These are phyloP conservation scores for Chironomus tentans DNA, from an alignment of 2,888 invertebrate genomes.

Conservation along the genomic window DNA sequence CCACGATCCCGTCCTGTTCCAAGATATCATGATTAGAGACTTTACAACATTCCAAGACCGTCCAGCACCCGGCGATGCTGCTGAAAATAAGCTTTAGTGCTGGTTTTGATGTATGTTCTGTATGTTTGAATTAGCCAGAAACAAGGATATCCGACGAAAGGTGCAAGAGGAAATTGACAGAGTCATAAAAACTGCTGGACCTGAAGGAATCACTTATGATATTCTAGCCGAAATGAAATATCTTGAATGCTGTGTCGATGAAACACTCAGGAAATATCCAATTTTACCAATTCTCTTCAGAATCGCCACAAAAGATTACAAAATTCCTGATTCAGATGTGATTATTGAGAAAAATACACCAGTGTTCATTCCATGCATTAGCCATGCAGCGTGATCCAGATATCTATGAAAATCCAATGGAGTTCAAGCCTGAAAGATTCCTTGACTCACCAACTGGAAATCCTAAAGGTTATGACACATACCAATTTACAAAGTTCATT, in stretches of 20 bases:
- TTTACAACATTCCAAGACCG: slow-evolving; percentile 52
- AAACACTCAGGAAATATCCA: slow-evolving; percentile 28
- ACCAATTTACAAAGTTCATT: too few relatives aligned
- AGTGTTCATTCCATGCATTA: neutral
- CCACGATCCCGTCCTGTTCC: slow-evolving; percentile 50
- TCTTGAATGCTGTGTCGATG: slow-evolving; percentile 27
- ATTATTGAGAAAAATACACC: slow-evolving; percentile 16
- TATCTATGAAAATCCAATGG: neutral
- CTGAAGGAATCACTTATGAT: slow-evolving; percentile 29
- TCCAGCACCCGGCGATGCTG: slow-evolving; percentile 47
- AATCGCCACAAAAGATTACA: neutral
- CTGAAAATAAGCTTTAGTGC: slow-evolving; percentile 34
- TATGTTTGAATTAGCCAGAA: slow-evolving; percentile 27
- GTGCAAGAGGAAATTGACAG: slow-evolving; percentile 29
- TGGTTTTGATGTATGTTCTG: slow-evolving; percentile 28
- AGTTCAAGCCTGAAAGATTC: neutral
- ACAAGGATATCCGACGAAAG: slow-evolving; percentile 28
- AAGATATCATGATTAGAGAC: slow-evolving; percentile 48
- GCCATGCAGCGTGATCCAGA: neutral
- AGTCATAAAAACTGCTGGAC: slow-evolving; percentile 27
- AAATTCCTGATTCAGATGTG: neutral
- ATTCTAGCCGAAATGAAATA: slow-evolving; percentile 29
- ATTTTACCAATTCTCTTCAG: neutral
- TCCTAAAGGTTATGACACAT: slow-evolving; percentile 28
- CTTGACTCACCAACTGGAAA: slow-evolving; percentile 16